Conservation (phyloP, 2,888 invertebrate species). For the Sinotaia quadrata region DNA sequence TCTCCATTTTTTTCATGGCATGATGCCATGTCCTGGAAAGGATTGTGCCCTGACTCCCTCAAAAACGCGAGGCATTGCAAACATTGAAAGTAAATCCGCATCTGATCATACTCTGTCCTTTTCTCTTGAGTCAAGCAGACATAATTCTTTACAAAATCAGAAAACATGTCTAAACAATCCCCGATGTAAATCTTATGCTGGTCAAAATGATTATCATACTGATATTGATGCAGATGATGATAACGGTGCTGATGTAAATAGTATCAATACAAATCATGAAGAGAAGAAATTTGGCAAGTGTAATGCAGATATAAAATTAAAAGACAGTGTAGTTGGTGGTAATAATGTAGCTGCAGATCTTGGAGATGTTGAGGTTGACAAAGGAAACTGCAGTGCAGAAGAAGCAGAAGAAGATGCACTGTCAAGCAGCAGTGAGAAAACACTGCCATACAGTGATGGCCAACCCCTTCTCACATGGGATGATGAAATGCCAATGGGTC, state of each 20-base stretch:
- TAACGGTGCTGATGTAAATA: background rate
- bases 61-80: background rate
- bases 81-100: background rate
- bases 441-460: conserved; percentile 16
- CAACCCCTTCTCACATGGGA: conserved; percentile 14
- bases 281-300: too few species aligned
- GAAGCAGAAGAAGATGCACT: conserved; percentile 11
- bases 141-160: background rate
- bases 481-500: background rate
- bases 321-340: too few species aligned
- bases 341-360: background rate
- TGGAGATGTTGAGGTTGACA: background rate
- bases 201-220: too few species aligned
- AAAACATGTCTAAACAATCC: too few species aligned
- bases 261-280: background rate
- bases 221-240: background rate
- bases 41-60: conserved; percentile 2
- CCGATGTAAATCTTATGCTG: too few species aligned
- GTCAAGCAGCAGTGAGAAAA: conserved; percentile 16
- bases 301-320: too few species aligned
- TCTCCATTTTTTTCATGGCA: conserved; percentile 23
- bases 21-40: conserved; percentile 16
- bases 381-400: background rate
- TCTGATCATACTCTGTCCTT: background rate
- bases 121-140: background rate